Evolutionary conservation across 1,140 invertebrate species (phyloP).

Genomic region (Neodiprion virginianus): DNA sequence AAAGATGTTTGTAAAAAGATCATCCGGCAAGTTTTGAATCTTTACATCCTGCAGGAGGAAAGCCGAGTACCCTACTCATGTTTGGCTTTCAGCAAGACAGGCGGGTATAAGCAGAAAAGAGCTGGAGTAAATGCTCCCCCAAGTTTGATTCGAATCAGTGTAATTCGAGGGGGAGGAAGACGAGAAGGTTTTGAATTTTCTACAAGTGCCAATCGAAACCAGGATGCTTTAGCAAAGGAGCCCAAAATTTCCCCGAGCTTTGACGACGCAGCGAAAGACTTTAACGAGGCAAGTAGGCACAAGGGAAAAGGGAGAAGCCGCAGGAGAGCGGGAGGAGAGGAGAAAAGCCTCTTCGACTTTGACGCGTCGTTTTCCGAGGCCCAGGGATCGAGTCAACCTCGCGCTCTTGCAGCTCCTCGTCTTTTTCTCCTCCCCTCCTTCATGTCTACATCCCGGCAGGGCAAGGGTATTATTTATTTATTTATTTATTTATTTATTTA

Average conservation of each 20-base stretch:
- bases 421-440: too few relatives aligned
- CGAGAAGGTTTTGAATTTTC: neutral
- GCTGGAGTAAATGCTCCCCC: neutral
- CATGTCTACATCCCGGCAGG: too few relatives aligned
- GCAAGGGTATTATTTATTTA: too few relatives aligned
- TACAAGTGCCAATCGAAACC: neutral
- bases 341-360: neutral
- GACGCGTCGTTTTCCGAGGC: neutral
- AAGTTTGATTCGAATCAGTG: neutral
- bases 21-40: neutral
- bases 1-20: neutral
- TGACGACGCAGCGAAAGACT: constrained; percentile 1
- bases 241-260: neutral
- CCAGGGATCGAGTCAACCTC: neutral
- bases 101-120: too few relatives aligned
- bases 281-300: neutral
- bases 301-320: too few relatives aligned
- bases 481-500: too few relatives aligned
- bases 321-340: too few relatives aligned
- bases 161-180: too few relatives aligned
- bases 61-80: too few relatives aligned
- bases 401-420: too few relatives aligned
- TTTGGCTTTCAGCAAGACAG: too few relatives aligned
- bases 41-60: too few relatives aligned
- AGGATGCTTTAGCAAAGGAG: neutral